Evolutionary conservation across 1,140 invertebrate species (phyloP).

Genomic region (Melanaphis sacchari): DNA sequence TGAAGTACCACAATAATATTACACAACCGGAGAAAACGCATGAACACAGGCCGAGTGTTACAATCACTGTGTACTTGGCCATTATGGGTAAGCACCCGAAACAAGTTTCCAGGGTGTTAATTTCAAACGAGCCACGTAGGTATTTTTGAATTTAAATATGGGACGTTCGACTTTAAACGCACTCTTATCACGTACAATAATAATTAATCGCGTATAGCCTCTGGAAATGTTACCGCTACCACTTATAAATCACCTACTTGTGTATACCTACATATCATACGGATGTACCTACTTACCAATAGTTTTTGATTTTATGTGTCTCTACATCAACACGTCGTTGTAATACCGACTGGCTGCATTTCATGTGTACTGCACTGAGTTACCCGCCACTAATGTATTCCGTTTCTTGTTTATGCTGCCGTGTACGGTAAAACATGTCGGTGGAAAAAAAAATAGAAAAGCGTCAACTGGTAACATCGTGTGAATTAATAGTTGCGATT

Average conservation of each 20-base stretch:
- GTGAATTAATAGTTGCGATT: not conserved
- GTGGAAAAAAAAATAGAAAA: not conserved
- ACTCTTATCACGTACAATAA: not conserved
- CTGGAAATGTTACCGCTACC: not conserved
- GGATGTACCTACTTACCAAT: not conserved
- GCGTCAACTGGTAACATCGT: not conserved
- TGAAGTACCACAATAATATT: not conserved
- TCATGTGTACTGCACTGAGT: no score
- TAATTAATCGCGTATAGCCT: not conserved
- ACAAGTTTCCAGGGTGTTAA: slow-evolving; percentile 12
- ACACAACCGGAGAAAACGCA: not conserved
- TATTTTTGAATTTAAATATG: not conserved
- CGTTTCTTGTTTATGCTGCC: not conserved
- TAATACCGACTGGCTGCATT: not conserved
- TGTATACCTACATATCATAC: no score
- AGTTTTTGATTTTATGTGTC: not conserved
- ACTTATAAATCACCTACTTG: no score
- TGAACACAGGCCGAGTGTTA: not conserved
- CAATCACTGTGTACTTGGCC: not conserved
- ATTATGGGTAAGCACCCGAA: not conserved
- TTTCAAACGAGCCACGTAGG: not conserved
- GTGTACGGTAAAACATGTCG: not conserved
- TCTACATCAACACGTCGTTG: not conserved
- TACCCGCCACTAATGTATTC: not conserved
- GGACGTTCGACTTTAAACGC: not conserved